Conservation (phyloP, 2,113 vertebrate species). For the Percopsis transmontana region DNA sequence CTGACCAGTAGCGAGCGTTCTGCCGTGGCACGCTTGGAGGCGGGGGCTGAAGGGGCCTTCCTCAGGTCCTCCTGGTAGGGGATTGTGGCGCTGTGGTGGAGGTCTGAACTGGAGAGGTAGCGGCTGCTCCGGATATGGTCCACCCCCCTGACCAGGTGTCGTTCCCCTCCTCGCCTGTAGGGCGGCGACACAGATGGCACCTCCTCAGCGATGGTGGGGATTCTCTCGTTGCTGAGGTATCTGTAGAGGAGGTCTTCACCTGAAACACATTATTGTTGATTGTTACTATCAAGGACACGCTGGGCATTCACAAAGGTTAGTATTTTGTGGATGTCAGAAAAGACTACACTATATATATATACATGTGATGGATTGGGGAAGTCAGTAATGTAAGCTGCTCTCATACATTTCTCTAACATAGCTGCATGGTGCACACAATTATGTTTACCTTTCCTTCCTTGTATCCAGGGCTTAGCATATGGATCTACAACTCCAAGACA, state of each 20-base stretch:
- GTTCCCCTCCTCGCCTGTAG: slow-evolving; percentile 77
- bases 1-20: slow-evolving; percentile 90
- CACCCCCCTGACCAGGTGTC: slow-evolving; percentile 81
- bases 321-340: too few species aligned
- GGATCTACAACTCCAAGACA: slow-evolving; percentile 84
- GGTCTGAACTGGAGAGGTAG: slow-evolving; percentile 84
- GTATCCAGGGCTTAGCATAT: slow-evolving; percentile 83
- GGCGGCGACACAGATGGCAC: slow-evolving; percentile 65
- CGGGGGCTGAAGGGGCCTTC: slow-evolving; percentile 73
- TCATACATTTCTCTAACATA: background rate
- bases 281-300: background rate
- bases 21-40: slow-evolving; percentile 75
- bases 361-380: background rate
- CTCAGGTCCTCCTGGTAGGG: slow-evolving; percentile 88
- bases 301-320: too few species aligned
- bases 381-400: background rate
- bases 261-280: slow-evolving; percentile 58
- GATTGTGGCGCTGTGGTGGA: slow-evolving; percentile 91
- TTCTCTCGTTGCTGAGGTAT: slow-evolving; percentile 93
- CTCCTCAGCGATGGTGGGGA: slow-evolving; percentile 91
- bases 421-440: background rate
- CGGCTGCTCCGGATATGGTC: slow-evolving; percentile 87
- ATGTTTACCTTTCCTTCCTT: slow-evolving; percentile 84
- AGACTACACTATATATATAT: background rate
- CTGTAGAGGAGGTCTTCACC: slow-evolving; percentile 89